Evolutionary conservation across 2,888 invertebrate species (phyloP).

Genomic region (Tiliacea aurago): DNA sequence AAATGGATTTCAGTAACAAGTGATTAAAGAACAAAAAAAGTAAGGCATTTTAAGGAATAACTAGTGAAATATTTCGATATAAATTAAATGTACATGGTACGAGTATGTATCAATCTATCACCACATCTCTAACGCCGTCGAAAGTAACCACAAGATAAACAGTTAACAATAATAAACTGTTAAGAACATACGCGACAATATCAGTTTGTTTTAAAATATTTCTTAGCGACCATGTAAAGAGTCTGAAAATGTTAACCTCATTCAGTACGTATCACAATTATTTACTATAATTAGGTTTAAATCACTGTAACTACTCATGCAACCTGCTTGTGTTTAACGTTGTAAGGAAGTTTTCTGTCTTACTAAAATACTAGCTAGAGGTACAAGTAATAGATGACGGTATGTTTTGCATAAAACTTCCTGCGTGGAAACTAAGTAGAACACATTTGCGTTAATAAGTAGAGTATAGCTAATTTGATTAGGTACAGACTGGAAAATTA

Average conservation of each 20-base stretch:
- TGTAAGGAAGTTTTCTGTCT: constrained; percentile 2
- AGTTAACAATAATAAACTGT: constrained; percentile 88
- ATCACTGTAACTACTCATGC: constrained; percentile 49
- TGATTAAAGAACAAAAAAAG: background rate
- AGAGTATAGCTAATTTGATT: constrained; percentile 15
- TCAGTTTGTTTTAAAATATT: constrained; percentile 79
- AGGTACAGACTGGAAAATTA: background rate
- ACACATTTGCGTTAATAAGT: constrained; percentile 28
- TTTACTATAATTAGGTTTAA: constrained; percentile 74
- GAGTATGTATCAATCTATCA: background rate
- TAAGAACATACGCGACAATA: constrained; percentile 66
- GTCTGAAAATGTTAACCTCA: constrained; percentile 82
- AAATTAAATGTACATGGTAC: background rate
- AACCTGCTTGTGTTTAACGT: constrained; percentile 36
- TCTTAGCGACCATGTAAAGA: constrained; percentile 84
- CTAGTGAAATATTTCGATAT: background rate
- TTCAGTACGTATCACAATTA: constrained; percentile 85
- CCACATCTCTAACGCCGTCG: constrained; percentile 50
- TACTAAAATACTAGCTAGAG: background rate
- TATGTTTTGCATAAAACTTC: background rate
- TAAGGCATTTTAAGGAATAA: background rate
- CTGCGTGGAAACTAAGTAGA: background rate
- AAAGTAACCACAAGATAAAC: constrained; percentile 68
- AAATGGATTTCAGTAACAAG: constrained; percentile 20
- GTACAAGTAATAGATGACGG: background rate